phyloP scores from a whole-genome alignment of 1,140 invertebrate genomes.

The Phocides pigmalion region DNA sequence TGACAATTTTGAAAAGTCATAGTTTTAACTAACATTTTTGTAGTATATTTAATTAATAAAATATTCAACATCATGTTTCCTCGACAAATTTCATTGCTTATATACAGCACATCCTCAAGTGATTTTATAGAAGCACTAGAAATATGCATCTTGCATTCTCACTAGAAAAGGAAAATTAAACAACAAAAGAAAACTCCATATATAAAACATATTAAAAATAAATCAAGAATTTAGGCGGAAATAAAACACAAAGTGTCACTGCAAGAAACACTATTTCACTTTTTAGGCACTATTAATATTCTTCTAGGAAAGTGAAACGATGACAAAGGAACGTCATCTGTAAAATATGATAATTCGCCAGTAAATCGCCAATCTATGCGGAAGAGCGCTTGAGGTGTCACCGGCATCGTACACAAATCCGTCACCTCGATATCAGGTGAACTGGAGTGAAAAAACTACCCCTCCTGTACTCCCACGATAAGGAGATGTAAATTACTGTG shows the following conservation, averaged over 20 bases:
- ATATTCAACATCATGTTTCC: too few species aligned
- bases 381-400: constrained; percentile 40
- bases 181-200: too few species aligned
- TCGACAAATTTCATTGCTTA: too few species aligned
- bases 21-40: too few species aligned
- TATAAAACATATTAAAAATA: too few species aligned
- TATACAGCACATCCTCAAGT: too few species aligned
- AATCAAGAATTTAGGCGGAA: constrained; percentile 4
- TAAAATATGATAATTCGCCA: constrained; percentile 35
- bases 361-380: constrained; percentile 46
- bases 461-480: constrained; percentile 49
- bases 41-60: too few species aligned
- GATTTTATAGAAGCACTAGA: too few species aligned
- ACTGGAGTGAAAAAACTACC: constrained; percentile 50
- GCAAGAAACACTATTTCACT: not conserved
- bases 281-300: not conserved
- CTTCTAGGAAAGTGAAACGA: not conserved
- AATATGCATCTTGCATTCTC: too few species aligned
- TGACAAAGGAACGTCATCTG: constrained; percentile 1
- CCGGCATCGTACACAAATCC: constrained; percentile 40
- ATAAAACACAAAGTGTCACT: not conserved
- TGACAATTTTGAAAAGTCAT: not conserved
- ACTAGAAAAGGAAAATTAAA: too few species aligned
- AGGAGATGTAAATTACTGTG: constrained; percentile 62
- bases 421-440: constrained; percentile 43